Base-by-base conservation (phyloP, 2,888 invertebrate species). In the Rhaphigaster nebulosa region DNA sequence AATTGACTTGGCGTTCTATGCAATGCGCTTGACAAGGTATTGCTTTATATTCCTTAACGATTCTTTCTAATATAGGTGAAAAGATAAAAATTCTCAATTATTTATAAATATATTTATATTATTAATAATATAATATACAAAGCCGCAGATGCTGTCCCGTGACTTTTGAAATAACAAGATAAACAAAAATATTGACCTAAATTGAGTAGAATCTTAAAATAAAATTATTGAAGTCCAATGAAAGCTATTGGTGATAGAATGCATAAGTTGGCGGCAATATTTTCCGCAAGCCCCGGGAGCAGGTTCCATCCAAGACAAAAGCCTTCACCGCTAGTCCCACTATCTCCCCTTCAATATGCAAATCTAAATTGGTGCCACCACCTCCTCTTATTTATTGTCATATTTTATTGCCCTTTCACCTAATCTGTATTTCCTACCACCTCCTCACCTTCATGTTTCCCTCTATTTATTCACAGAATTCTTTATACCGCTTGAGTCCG, bases 331-430 rank as follows among this genome's bases (percentile, higher is more conserved):
- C 26, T 23, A 56, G 56, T 23, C 23, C 23, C 23, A 56, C 23
- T 56, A 56, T 56, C 56, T n/a, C 60, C 12, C n/a, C n/a, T 60
- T n/a, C 60, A 76, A 76, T 76, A 76, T 76, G 38, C 20, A 76
- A 76, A 76, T 76, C 76, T 76, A 76, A 76, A 76, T 38, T 34
- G 76, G n/a, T n/a, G n/a, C 10, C 60, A 60, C n/a, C n/a, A n/a
- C 60, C 38, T 29, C 26, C 70, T 13, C 6, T 38, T 76, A 76
- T 76, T 38, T 76, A 76, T 76, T 20, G 76, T 76, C 38, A 76
- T 76, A 34, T 76, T 38, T 76, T 76, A 76, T 38, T 76, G 38
- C 70, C 34, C 70, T 70, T 13, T 70, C 70, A 52, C 52, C 18
- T 52, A 29, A 70, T 70, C 29, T 70, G 70, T 70, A 23, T 70